Evolutionary conservation across 2,888 invertebrate genomes (phyloP), one percentile per base, ranked within the genome.

Genomic region (Morpho deidamia): DNA sequence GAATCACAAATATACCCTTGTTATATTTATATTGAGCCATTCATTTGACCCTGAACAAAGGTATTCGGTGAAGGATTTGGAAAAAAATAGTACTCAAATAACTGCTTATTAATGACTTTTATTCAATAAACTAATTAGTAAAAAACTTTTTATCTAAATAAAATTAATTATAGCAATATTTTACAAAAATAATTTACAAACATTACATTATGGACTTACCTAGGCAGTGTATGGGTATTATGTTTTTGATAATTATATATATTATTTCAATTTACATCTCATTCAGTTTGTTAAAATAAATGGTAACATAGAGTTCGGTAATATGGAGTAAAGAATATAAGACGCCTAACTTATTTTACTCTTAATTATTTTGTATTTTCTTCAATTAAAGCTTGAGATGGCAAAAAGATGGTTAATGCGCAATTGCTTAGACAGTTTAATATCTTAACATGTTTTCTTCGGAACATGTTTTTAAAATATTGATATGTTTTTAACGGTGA

Each of bases 111-210:
- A 40, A 32, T 52, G 44, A 56, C n/a, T 57, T 57, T 59, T 49
- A 41, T 49, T 58, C 51, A 44, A 47, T 65, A 59, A 58, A 62
- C 50, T 61, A 70, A 72, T 73, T 68, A 42, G 44, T 54, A 42
- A 65, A 69, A 64, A 68, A 63, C 62, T 72, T 67, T 49, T 54
- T 48, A 48, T 56, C 59, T 71, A 73, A 60, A 62, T 66, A 65
- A 61, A 65, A 64, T 53, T 64, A 68, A 65, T 63, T 71, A 75
- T 58, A 67, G 68, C 72, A 74, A 78, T 81, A 81, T 79, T 76
- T 74, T 81, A 82, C 78, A 83, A 71, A 53, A 68, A 81, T 81
- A 82, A 81, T 81, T 83, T 84, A 83, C 76, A 83, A 69, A 69
- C 66, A 66, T 58, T 55, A 67, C 67, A 23, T 23, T 71, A 74